Evolutionary conservation across 2,113 vertebrate genomes (phyloP).

Genomic region (Myiozetetes cayanensis): DNA sequence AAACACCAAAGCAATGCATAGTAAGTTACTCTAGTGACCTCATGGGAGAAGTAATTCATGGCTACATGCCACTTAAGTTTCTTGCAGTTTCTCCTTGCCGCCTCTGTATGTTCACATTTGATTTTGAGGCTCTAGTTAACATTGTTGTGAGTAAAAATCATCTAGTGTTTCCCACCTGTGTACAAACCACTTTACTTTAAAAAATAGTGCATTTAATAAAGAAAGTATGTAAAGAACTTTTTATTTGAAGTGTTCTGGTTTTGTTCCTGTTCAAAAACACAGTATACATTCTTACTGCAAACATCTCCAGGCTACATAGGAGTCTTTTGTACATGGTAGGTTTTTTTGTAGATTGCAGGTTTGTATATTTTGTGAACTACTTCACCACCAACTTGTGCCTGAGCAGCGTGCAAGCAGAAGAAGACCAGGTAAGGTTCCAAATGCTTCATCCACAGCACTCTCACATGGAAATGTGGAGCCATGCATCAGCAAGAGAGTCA

Average conservation of each 20-base stretch:
- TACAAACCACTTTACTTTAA: neutral
- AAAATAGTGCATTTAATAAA: neutral
- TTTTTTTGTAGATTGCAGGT: neutral
- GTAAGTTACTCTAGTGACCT: neutral
- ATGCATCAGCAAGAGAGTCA: neutral
- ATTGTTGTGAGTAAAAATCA: neutral
- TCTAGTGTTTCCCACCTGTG: neutral
- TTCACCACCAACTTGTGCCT: neutral
- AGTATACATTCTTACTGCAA: neutral
- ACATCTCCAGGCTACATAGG: neutral
- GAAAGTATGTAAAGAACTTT: neutral
- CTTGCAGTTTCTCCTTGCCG: neutral
- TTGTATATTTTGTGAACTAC: neutral
- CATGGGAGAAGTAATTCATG: neutral
- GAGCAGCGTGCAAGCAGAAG: neutral
- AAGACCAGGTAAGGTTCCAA: neutral
- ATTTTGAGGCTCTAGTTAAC: neutral
- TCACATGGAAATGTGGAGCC: neutral
- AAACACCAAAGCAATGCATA: neutral
- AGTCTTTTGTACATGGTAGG: fast-evolving
- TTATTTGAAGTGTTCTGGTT: neutral
- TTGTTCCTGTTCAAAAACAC: neutral
- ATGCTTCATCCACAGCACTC: neutral
- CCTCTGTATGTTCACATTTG: neutral
- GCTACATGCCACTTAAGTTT: neutral